A percentile compares a stretch with the other conserved stretches of the same genome.
Evolutionary conservation across 2,113 vertebrate species (phyloP).

Genomic region (Osmerus eperlanus): DNA sequence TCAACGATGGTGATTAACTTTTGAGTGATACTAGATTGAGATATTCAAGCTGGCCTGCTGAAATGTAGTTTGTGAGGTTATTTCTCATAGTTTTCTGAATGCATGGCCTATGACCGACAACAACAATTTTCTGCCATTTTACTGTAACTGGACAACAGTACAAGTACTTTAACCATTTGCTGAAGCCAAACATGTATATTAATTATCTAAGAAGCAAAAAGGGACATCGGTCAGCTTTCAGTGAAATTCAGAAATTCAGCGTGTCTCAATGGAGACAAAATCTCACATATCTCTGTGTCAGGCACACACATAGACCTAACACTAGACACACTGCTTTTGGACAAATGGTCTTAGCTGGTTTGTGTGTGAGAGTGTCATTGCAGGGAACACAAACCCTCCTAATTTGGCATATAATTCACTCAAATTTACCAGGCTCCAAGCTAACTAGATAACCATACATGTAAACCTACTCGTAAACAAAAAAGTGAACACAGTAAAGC

Average conservation of each 20-base stretch:
- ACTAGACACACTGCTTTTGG: not conserved
- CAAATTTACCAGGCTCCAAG: not conserved
- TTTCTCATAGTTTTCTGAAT: not conserved
- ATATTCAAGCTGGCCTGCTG: constrained; percentile 9
- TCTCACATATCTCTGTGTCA: constrained; percentile 11
- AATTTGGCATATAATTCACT: constrained; percentile 6
- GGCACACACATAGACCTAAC: not conserved
- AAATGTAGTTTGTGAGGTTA: constrained; percentile 7
- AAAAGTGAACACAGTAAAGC: not conserved
- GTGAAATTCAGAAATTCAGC: not conserved
- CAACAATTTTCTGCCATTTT: not conserved
- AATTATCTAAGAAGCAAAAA: too few relatives aligned
- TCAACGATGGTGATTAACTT: not conserved
- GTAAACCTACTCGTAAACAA: constrained; percentile 7
- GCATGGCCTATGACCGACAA: not conserved
- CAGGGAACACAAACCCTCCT: not conserved
- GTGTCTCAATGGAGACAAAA: not conserved
- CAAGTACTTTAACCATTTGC: too few relatives aligned
- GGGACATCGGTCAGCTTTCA: too few relatives aligned
- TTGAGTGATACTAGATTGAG: not conserved
- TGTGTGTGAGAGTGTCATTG: not conserved
- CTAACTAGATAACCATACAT: not conserved
- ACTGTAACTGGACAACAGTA: not conserved
- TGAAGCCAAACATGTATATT: too few relatives aligned
- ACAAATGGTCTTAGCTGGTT: not conserved